Base-by-base conservation (phyloP, 2,888 invertebrate genomes). In the Aricia artaxerxes region DNA sequence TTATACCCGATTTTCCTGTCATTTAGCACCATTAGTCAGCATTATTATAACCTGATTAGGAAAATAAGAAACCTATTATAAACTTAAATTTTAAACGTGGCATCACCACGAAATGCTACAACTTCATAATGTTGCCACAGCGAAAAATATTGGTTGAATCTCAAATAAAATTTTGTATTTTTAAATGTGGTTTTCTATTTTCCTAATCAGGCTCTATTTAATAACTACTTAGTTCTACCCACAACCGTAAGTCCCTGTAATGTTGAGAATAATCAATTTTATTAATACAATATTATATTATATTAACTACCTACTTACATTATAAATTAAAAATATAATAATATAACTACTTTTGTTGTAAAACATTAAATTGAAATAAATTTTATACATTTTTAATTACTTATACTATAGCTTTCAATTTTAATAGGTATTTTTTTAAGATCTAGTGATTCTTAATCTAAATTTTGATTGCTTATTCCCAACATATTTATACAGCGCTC, bases 11-110 rank as follows among this genome's bases (percentile, higher is more conserved):
- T 83, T 84, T 82, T 82, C 85, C 84, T 75, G 49, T 79, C 84
- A 77, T 86, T 87, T 89, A 93, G 93, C 93, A 93, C 93, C 93
- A 89, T 85, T 81, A 82, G 85, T 92, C 93, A 93, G 93, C 93
- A 87, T 85, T 79, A 78, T 79, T 81, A 79, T 80, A 80, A 16
- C 1, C 69, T 35, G 13, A 69, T 16, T 1, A 69, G 16, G 35
- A 69, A 38, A 35, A 38, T 69, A 69, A 38, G 38, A 35, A 69
- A 35, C 1, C 38, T 11, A 11, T 24, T 24, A 24, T 6, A 9
- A 31, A 64, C 7, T 31, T 64, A 64, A 11, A 11, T 69, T 69
- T 69, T 69, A 5, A 69, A 35, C 5, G 69, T 35, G 24, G 5
- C 69, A 35, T 16, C 35, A 69, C 35, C 11, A 9, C 61, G 11